These are phyloP conservation scores for Dicentrarchus labrax DNA, from an alignment of 2,113 vertebrate genomes.

Conservation along the genomic window DNA sequence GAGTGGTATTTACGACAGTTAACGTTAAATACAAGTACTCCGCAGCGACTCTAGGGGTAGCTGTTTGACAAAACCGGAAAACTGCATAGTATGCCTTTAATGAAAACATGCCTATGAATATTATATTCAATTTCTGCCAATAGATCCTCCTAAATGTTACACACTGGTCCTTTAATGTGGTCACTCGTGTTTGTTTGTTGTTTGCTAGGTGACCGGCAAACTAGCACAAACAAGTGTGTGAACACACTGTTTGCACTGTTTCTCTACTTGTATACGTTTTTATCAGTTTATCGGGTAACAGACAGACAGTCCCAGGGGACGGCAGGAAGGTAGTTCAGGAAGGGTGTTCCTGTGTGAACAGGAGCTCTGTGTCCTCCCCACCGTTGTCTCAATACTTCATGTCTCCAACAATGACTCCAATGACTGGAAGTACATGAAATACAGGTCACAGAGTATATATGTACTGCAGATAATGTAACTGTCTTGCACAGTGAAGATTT, in stretches of 20 bases:
- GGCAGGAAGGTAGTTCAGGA: conserved; percentile 73
- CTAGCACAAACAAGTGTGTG: background rate
- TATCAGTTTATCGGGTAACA: conserved; percentile 45
- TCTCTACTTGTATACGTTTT: conserved; percentile 40
- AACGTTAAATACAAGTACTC: no score
- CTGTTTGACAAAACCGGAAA: no score
- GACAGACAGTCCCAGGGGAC: conserved; percentile 45
- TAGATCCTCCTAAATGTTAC: no score
- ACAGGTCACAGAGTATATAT: conserved; percentile 23
- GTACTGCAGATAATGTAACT: background rate
- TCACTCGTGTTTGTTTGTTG: conserved; percentile 52
- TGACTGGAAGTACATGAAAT: conserved; percentile 24
- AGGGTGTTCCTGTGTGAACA: conserved; percentile 80
- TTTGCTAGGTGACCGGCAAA: conserved; percentile 38
- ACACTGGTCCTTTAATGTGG: background rate
- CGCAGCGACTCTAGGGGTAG: no score
- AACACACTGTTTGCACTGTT: background rate
- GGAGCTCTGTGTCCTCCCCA: conserved; percentile 64
- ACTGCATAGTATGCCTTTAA: no score
- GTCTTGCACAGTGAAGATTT: background rate
- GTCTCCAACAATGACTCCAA: conserved; percentile 35
- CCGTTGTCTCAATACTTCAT: conserved; percentile 9
- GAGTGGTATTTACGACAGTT: no score
- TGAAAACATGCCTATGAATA: no score
- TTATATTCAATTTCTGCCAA: no score